Conservation (phyloP, 64 coral and sea anemone species). For the Trachythela sp. region DNA sequence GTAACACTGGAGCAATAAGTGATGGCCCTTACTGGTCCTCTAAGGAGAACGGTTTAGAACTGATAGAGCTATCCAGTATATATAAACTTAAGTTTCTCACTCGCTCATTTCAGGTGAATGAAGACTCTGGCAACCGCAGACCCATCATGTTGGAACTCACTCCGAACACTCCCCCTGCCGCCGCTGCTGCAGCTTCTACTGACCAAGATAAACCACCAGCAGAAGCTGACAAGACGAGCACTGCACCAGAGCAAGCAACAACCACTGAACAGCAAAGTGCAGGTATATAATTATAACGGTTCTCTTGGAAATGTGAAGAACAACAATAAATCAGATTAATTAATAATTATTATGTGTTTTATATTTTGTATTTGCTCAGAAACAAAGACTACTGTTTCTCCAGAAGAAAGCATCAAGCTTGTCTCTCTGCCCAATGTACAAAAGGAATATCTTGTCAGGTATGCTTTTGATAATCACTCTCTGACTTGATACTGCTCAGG, state of each 20-base stretch:
- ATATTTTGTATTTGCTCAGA: too few relatives aligned
- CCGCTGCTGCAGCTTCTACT: not conserved
- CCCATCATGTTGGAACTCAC: slow-evolving; percentile 72
- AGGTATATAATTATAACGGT: not conserved
- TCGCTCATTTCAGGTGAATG: slow-evolving; percentile 57
- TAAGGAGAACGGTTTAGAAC: too few relatives aligned
- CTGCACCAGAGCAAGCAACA: not conserved
- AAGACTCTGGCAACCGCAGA: slow-evolving; percentile 88
- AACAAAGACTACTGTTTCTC: not conserved
- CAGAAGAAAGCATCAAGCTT: not conserved
- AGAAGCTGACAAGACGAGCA: not conserved
- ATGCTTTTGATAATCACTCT: not conserved
- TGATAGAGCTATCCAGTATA: too few relatives aligned
- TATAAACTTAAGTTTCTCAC: too few relatives aligned
- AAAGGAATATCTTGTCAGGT: slow-evolving; percentile 7
- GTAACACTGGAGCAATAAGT: too few relatives aligned
- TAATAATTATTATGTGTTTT: too few relatives aligned
- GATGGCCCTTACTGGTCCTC: too few relatives aligned
- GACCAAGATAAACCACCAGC: not conserved
- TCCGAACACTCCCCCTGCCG: not conserved
- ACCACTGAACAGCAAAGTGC: not conserved
- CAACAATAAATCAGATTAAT: too few relatives aligned
- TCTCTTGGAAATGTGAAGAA: too few relatives aligned
- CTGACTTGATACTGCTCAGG: too few relatives aligned
- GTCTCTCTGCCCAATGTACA: not conserved